phyloP scores from a whole-genome alignment of 2,797 vertebrate genomes.

The Danionella dracula region DNA sequence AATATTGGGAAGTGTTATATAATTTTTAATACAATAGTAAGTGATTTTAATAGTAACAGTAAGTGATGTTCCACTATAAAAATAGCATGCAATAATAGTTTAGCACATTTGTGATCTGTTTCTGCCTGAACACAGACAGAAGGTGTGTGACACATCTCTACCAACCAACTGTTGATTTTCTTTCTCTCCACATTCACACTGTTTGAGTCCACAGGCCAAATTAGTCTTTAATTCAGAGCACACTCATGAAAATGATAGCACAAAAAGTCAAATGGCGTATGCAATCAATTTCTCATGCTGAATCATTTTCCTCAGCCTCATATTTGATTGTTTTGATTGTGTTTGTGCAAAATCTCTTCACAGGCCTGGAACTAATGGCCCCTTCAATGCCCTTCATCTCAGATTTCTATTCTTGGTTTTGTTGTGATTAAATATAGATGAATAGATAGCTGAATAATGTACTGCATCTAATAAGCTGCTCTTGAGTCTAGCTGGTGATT shows the following conservation, averaged over 20 bases:
- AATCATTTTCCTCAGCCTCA: background rate
- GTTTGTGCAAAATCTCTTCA: background rate
- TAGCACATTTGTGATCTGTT: too few species aligned
- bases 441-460: constrained; percentile 30
- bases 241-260: background rate
- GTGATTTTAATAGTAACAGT: too few species aligned
- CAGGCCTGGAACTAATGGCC: background rate
- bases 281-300: constrained; percentile 1
- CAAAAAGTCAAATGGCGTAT: constrained; percentile 2
- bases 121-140: background rate
- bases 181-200: constrained; percentile 28
- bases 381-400: constrained; percentile 7
- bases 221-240: background rate
- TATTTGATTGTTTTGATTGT: background rate
- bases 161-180: constrained; percentile 44
- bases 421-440: constrained; percentile 27
- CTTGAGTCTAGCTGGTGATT: constrained; percentile 19
- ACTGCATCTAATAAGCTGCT: constrained; percentile 19
- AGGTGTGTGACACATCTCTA: constrained; percentile 32
- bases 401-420: constrained; percentile 17
- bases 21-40: too few species aligned
- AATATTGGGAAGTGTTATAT: too few species aligned
- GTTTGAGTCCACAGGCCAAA: constrained; percentile 20
- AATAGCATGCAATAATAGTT: too few species aligned
- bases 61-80: too few species aligned